phyloP scores from a whole-genome alignment of 2,888 invertebrate genomes.

The Agrilus mali region DNA sequence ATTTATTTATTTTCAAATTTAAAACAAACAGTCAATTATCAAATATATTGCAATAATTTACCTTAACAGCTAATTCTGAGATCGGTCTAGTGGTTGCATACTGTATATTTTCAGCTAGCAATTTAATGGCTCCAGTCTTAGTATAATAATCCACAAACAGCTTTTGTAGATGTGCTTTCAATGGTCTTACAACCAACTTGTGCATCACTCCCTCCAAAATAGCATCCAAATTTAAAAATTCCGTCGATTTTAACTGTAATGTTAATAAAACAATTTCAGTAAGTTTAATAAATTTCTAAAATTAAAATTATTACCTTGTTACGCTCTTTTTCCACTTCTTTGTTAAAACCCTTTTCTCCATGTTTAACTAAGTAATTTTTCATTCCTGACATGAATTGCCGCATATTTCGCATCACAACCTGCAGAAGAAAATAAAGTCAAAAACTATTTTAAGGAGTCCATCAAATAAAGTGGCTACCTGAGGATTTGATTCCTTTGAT shows the following conservation, averaged over 20 bases:
- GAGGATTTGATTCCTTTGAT: conserved; percentile 77
- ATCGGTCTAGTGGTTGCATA: conserved; percentile 55
- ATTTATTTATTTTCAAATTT: conserved; percentile 7
- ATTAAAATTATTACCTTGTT: conserved; percentile 44
- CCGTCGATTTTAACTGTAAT: conserved; percentile 64
- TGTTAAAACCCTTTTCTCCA: conserved; percentile 86
- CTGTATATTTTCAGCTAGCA: conserved; percentile 58
- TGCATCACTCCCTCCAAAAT: conserved; percentile 92
- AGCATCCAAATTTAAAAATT: conserved; percentile 90
- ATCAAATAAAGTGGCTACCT: conserved; percentile 30
- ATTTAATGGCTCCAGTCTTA: conserved; percentile 54
- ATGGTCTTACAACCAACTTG: conserved; percentile 74
- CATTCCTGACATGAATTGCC: conserved; percentile 97
- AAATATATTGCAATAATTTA: conserved; percentile 22
- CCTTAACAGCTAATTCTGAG: conserved; percentile 57
- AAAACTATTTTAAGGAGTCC: neutral
- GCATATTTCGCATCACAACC: conserved; percentile 79
- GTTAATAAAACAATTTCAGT: conserved; percentile 13
- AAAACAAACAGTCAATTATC: neutral
- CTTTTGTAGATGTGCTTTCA: conserved; percentile 72
- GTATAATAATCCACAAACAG: conserved; percentile 84
- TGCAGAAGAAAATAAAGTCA: conserved; percentile 18
- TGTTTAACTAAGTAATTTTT: conserved; percentile 95
- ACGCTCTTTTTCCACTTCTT: conserved; percentile 77
- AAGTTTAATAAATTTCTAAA: neutral